Evolutionary conservation across 2,113 vertebrate species (phyloP), one percentile per base, ranked within the genome.

Genomic region (Bujurquina vittata): DNA sequence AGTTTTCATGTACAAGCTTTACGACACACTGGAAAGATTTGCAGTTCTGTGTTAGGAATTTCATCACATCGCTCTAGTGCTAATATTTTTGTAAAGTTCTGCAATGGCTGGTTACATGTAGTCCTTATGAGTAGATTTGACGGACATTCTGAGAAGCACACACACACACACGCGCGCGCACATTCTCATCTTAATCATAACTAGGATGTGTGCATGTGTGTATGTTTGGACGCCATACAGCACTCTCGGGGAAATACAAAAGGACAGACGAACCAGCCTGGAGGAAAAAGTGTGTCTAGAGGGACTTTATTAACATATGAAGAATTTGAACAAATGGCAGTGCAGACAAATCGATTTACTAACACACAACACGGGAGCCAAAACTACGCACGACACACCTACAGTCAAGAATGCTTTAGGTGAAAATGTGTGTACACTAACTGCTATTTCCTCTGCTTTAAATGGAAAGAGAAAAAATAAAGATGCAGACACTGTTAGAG

Each of bases 231-330:
- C 58, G 84, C 58, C 26, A 1, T 77, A 55, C 26, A 87, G 75
- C 61, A 80, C 87, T 88, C 87, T 54, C 12, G 86, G 87, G 88
- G 63, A 88, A 87, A 88, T 54, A 22, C 54, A 79, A 90, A 77
- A 59, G 80, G 80, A 83, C 81, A 83, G 72, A 92, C 87, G 69
- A 92, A 89, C 80, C 81, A 62, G 57, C 83, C 40, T n/a, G 65
- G 49, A 92, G 85, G 93, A 91, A 88, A 92, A 88, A 90, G 72
- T 77, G 62, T 79, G 74, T 91, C 91, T 85, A 54, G 57, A 77
- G 91, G 88, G 92, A 92, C 84, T 83, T 90, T 90, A 92, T 93
- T 93, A 92, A 91, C 91, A 91, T 87, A 91, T 83, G 88, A 92
- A 85, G 77, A 86, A 75, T 81, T 35, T 35, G 1, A 35, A 35